phyloP scores from a whole-genome alignment of 2,797 vertebrate genomes.

The Dermochelys coriacea region DNA sequence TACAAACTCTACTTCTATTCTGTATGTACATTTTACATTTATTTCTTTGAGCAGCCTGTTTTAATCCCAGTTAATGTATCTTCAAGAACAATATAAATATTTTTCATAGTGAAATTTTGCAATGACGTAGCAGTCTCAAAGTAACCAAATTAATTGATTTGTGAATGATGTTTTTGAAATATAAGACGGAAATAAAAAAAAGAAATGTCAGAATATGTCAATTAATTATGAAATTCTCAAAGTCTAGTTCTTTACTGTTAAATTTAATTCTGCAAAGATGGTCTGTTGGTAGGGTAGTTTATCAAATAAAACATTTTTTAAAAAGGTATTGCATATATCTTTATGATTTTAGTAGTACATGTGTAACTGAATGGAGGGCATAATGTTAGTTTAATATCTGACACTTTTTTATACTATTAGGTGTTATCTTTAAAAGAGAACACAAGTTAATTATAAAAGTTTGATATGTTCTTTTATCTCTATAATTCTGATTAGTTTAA shows the following conservation, averaged over 20 bases:
- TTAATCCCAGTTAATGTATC: not conserved
- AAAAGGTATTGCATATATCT: not conserved
- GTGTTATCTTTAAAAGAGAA: not conserved
- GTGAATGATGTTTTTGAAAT: not conserved
- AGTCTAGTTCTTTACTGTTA: not conserved
- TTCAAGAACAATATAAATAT: not conserved
- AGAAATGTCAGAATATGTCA: not conserved
- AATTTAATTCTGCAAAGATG: not conserved
- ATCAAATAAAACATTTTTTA: not conserved
- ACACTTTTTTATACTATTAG: not conserved
- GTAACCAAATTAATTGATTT: not conserved
- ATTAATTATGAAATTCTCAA: not conserved
- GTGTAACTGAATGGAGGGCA: not conserved
- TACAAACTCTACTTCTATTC: not conserved
- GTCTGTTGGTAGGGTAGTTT: not conserved
- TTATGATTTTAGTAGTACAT: not conserved
- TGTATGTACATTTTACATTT: not conserved
- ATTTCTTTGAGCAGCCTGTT: not conserved
- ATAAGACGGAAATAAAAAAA: not conserved
- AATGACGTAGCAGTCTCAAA: not conserved
- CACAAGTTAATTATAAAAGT: not conserved
- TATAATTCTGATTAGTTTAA: not conserved
- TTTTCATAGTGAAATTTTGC: not conserved
- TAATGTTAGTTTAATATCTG: not conserved
- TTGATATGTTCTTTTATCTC: not conserved